Conservation (phyloP, 2,888 invertebrate species). For the Xanthia icteritia region DNA sequence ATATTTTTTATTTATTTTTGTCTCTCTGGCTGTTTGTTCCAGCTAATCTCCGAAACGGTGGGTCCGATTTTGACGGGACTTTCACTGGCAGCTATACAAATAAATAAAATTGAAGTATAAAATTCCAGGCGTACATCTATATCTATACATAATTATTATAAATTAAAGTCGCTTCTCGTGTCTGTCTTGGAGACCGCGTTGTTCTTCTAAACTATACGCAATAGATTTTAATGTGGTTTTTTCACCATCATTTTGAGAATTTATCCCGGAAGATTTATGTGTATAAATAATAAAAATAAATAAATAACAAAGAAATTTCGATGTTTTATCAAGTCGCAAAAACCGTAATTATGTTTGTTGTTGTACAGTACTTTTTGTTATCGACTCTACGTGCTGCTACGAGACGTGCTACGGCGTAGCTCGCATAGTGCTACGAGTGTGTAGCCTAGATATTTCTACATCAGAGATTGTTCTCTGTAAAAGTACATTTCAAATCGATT, state of each 20-base stretch:
- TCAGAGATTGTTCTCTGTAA: too few relatives aligned
- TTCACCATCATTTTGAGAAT: neutral
- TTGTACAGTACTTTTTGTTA: too few relatives aligned
- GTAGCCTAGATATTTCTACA: too few relatives aligned
- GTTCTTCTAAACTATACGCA: neutral
- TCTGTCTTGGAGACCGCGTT: neutral
- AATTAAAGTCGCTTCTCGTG: neutral
- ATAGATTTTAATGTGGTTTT: neutral
- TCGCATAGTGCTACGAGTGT: neutral
- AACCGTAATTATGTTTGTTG: neutral
- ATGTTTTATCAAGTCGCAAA: neutral
- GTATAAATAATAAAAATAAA: neutral
- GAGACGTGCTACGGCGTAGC: constrained; percentile 30
- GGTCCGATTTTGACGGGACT: too few relatives aligned
- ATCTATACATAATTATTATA: too few relatives aligned
- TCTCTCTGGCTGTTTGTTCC: too few relatives aligned
- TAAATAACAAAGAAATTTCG: neutral
- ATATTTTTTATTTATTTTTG: too few relatives aligned
- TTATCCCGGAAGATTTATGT: neutral
- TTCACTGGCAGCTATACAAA: too few relatives aligned
- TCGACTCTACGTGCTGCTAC: neutral
- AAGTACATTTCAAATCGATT: too few relatives aligned
- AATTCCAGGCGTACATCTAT: too few relatives aligned
- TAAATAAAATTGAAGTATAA: too few relatives aligned
- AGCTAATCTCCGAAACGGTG: too few relatives aligned